Conservation (phyloP, 2,113 vertebrate species). For the Sapayoa aenigma region DNA sequence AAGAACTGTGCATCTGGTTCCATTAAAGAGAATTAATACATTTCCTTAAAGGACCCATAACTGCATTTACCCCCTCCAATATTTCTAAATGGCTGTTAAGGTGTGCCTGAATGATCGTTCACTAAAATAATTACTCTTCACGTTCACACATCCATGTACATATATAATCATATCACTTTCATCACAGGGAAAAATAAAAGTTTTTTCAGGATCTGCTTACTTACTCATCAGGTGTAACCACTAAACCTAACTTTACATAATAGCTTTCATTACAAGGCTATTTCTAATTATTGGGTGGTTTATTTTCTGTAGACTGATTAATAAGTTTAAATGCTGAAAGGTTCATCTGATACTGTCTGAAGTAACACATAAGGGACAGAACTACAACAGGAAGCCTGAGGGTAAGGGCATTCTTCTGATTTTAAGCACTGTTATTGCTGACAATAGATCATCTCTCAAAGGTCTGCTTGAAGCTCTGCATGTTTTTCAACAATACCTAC, state of each 20-base stretch:
- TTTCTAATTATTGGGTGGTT: not conserved
- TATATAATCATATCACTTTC: not conserved
- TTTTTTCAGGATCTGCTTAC: not conserved
- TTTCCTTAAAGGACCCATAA: not conserved
- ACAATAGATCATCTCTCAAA: not conserved
- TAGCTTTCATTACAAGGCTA: not conserved
- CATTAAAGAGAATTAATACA: not conserved
- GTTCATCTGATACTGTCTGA: not conserved
- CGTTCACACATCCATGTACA: not conserved
- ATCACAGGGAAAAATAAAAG: rapidly evolving
- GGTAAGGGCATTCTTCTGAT: not conserved
- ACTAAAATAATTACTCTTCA: not conserved
- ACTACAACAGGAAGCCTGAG: not conserved
- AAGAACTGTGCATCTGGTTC: not conserved
- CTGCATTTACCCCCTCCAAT: not conserved
- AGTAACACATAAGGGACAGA: not conserved
- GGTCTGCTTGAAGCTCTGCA: not conserved
- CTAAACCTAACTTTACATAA: not conserved
- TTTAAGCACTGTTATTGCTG: rapidly evolving
- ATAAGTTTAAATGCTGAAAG: not conserved
- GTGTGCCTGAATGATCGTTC: not conserved
- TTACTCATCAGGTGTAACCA: not conserved
- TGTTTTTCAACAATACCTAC: not conserved
- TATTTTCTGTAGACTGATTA: not conserved
- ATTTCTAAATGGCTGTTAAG: not conserved